phyloP scores from a whole-genome alignment of 2,888 invertebrate genomes.

The Hedychridium roseum region DNA sequence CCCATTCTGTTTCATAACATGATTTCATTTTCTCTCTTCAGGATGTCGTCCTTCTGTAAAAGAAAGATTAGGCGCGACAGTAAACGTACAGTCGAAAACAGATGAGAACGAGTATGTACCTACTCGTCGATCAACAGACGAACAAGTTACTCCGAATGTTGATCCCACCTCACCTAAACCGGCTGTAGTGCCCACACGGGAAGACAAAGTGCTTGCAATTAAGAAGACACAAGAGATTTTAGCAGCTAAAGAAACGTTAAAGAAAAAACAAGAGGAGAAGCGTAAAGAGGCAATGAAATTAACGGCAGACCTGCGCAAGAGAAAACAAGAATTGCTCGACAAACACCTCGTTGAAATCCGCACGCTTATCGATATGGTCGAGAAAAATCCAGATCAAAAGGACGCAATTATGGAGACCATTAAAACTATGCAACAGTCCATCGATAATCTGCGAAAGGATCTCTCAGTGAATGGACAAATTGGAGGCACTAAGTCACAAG shows the following conservation, averaged over 20 bases:
- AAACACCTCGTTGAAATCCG: slow-evolving; percentile 91
- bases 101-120: slow-evolving; percentile 61
- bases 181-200: slow-evolving; percentile 45
- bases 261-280: slow-evolving; percentile 79
- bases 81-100: slow-evolving; percentile 44
- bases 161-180: slow-evolving; percentile 62
- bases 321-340: slow-evolving; percentile 86
- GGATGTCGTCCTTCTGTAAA: slow-evolving; percentile 59
- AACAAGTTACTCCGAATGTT: slow-evolving; percentile 43
- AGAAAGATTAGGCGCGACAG: slow-evolving; percentile 56
- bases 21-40: too few relatives aligned
- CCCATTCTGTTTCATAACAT: too few relatives aligned
- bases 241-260: slow-evolving; percentile 73
- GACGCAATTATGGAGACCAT: slow-evolving; percentile 81
- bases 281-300: slow-evolving; percentile 79
- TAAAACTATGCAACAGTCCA: slow-evolving; percentile 82
- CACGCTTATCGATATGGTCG: slow-evolving; percentile 81
- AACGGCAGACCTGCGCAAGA: slow-evolving; percentile 81
- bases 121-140: slow-evolving; percentile 55
- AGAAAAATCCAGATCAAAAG: slow-evolving; percentile 81
- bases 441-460: slow-evolving; percentile 80
- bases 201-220: slow-evolving; percentile 63
- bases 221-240: slow-evolving; percentile 69
- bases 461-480: slow-evolving; percentile 67
- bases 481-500: slow-evolving; percentile 64